Evolutionary conservation across 2,888 invertebrate genomes (phyloP).

Genomic region (Drosophila lutescens): DNA sequence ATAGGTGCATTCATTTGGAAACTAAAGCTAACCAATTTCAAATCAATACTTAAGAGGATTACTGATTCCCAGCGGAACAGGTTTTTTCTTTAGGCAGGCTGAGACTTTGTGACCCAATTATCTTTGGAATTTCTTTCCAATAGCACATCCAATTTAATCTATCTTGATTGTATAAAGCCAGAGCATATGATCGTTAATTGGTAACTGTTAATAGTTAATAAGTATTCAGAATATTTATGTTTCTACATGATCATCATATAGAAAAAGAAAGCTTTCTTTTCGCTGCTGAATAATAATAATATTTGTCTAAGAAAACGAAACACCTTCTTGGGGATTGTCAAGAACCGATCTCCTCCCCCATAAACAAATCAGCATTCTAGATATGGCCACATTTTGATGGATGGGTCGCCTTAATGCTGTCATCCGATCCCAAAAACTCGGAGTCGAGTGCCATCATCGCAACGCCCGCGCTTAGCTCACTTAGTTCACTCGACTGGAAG

Average conservation of each 20-base stretch:
- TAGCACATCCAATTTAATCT: background rate
- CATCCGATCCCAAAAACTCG: slow-evolving; percentile 5
- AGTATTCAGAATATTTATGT: no score
- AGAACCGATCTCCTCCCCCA: background rate
- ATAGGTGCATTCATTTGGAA: background rate
- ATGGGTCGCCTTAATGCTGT: slow-evolving; percentile 2
- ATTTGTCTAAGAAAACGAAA: background rate
- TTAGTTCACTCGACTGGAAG: background rate
- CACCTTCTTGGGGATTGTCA: background rate
- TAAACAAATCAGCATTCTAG: background rate
- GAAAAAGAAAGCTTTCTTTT: no score
- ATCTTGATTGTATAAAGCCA: background rate
- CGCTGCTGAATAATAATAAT: no score
- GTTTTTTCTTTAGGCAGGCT: background rate
- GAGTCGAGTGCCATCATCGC: slow-evolving; percentile 1
- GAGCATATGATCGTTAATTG: no score
- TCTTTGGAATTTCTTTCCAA: background rate
- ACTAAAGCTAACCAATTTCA: background rate
- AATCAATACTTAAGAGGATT: slow-evolving; percentile 14
- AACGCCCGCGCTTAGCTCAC: slow-evolving; percentile 8
- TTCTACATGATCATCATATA: no score
- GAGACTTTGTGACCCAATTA: slow-evolving; percentile 14
- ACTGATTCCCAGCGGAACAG: slow-evolving; percentile 1
- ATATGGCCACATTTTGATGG: background rate
- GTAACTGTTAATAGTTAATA: no score